These are phyloP conservation scores for Formica selysi DNA, from an alignment of 1,140 invertebrate genomes.

Conservation along the genomic window DNA sequence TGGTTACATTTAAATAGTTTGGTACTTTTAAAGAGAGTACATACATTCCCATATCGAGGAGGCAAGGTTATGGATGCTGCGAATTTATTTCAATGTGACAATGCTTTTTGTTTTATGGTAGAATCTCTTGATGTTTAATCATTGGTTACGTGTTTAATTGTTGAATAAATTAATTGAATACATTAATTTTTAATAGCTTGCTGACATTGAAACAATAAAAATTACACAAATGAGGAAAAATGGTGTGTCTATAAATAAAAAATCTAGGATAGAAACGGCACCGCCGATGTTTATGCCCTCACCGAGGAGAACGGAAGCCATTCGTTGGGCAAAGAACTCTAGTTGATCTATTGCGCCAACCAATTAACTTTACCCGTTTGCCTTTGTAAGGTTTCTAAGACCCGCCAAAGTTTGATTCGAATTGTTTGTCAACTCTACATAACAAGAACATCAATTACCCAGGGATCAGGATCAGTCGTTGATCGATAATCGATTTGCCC, in stretches of 20 bases:
- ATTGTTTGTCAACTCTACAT: conserved; percentile 20
- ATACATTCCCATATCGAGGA: not conserved
- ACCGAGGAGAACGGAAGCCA: conserved; percentile 73
- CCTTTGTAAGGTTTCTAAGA: conserved; percentile 76
- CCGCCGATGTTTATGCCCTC: not conserved
- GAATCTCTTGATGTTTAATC: not conserved
- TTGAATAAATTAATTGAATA: not conserved
- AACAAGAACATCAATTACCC: conserved; percentile 33
- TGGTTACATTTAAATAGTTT: conserved; percentile 78
- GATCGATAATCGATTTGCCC: not conserved
- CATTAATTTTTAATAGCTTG: not conserved
- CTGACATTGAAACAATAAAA: not conserved
- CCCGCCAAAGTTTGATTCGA: conserved; percentile 28
- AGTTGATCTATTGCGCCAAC: conserved; percentile 74
- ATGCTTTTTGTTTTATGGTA: not conserved
- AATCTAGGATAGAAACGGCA: conserved; percentile 14
- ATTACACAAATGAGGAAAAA: no score
- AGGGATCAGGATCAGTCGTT: not conserved
- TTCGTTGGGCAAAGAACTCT: conserved; percentile 74
- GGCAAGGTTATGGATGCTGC: not conserved
- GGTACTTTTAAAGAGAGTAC: not conserved
- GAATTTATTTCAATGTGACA: not conserved
- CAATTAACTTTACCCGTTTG: conserved; percentile 79
- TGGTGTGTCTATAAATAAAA: not conserved
- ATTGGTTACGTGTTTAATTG: not conserved